Base-by-base conservation (phyloP, 2,888 invertebrate genomes). In the Serripes groenlandicus region DNA sequence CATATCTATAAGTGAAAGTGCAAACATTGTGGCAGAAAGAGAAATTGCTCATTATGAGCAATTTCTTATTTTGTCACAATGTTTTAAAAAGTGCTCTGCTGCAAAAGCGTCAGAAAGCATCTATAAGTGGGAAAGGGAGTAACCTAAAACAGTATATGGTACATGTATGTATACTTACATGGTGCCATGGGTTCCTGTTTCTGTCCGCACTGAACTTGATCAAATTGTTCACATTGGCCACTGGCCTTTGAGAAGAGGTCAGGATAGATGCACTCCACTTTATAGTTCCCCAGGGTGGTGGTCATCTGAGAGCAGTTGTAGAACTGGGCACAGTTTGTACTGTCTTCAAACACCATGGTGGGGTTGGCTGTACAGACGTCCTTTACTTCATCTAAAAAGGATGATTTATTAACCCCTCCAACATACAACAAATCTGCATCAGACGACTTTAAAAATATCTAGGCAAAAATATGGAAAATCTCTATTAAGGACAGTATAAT, bases 361-460 rank as follows among this genome's bases (percentile, higher is more conserved):
- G 84, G 83, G 52, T 89, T 87, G 32, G 83, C 79, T 69, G 69
- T 70, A 42, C 89, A 89, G 3, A 86, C 83, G 32, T 87, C 84
- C 15, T 62, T 81, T 21, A 87, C 62, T 58, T 85, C 87, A 49
- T 75, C 89, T 89, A 58, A 77, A 34, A 71, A n/a, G n/a, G n/a
- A n/a, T n/a, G n/a, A n/a, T n/a, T n/a, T n/a, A n/a, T n/a, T 49
- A 3, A 49, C 49, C 49, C n/a, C 15, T 15, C 42, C 15, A 1
- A 49, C 3, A 21, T 49, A 21, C 21, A 5, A 49, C 49, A 5
- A 49, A 2, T 21, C 49, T 49, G 49, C 15, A 21, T 1, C 15
- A 5, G 49, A 49, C 7, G 7, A 1, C 21, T 49, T 49, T 49
- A 3, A n/a, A n/a, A n/a, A n/a, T n/a, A n/a, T n/a, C n/a, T n/a